Percentiles rank a stretch among this genome's conserved stretches.
These are phyloP conservation scores for Cladorhizidae sp. DNA, from an alignment of 37 sponge, comb jelly and placozoan species.

Conservation along the genomic window DNA sequence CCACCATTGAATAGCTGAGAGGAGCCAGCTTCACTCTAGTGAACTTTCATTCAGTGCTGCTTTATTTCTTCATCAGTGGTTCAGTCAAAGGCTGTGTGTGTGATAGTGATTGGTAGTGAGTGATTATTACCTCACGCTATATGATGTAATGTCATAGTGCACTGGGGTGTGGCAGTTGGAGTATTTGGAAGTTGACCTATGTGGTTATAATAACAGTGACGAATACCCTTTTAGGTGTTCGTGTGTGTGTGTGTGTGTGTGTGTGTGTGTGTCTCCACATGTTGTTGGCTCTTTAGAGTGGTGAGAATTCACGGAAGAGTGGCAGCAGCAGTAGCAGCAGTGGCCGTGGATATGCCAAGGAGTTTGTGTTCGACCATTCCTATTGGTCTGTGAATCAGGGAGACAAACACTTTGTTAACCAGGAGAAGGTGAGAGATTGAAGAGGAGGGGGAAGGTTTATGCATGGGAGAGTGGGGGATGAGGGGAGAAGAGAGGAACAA, in stretches of 20 bases:
- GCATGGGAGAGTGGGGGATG: background rate
- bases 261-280: background rate
- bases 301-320: background rate
- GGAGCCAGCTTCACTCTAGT: no score
- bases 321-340: no score
- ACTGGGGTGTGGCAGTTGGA: no score
- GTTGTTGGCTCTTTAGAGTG: constrained; percentile 3
- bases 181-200: no score
- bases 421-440: constrained; percentile 55
- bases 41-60: no score
- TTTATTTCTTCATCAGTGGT: no score
- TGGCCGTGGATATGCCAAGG: constrained; percentile 17
- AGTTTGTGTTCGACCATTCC: constrained; percentile 81
- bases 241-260: background rate
- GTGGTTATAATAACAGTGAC: no score
- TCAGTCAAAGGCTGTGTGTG: no score
- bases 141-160: background rate
- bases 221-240: background rate
- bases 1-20: no score
- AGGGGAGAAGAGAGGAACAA: background rate
- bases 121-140: background rate
- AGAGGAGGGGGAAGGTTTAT: background rate
- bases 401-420: constrained; percentile 54
- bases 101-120: background rate
- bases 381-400: constrained; percentile 75